Evolutionary conservation across 2,113 vertebrate genomes (phyloP).

Genomic region (Actenoides lindsayi): DNA sequence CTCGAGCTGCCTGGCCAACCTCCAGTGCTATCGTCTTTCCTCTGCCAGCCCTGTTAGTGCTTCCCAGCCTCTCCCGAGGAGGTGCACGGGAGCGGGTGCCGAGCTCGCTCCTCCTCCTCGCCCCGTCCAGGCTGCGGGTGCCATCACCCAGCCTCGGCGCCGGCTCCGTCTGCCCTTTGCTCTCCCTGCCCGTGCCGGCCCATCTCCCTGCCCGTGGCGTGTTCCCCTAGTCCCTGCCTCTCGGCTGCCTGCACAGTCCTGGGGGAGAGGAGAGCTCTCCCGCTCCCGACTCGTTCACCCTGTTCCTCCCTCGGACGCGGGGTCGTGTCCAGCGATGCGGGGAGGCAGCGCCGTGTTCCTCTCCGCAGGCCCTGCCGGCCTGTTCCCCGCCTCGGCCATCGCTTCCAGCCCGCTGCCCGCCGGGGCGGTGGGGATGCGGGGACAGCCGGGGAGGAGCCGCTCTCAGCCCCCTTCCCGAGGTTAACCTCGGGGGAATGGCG

Average conservation of each 20-base stretch:
- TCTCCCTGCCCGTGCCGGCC: not conserved
- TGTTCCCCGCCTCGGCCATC: not conserved
- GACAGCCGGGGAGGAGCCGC: not conserved
- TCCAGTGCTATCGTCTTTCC: not conserved
- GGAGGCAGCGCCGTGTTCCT: not conserved
- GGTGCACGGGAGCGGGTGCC: accelerated
- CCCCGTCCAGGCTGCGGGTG: accelerated
- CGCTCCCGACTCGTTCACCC: not conserved
- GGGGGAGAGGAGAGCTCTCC: not conserved
- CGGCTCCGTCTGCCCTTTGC: slow-evolving; percentile 19
- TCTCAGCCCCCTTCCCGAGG: accelerated
- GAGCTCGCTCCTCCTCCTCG: not conserved
- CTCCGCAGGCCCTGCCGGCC: accelerated
- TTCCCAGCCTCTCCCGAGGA: not conserved
- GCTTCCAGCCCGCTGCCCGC: not conserved
- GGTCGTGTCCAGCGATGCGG: accelerated
- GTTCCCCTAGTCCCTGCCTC: not conserved
- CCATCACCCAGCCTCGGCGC: not conserved
- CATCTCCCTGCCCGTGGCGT: accelerated
- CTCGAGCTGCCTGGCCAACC: not conserved
- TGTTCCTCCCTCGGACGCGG: accelerated
- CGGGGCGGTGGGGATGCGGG: not conserved
- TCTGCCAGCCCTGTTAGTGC: not conserved
- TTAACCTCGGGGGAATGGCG: not conserved
- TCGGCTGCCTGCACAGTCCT: accelerated